phyloP scores from a whole-genome alignment of 1,140 invertebrate species.

The Drosophila truncata region DNA sequence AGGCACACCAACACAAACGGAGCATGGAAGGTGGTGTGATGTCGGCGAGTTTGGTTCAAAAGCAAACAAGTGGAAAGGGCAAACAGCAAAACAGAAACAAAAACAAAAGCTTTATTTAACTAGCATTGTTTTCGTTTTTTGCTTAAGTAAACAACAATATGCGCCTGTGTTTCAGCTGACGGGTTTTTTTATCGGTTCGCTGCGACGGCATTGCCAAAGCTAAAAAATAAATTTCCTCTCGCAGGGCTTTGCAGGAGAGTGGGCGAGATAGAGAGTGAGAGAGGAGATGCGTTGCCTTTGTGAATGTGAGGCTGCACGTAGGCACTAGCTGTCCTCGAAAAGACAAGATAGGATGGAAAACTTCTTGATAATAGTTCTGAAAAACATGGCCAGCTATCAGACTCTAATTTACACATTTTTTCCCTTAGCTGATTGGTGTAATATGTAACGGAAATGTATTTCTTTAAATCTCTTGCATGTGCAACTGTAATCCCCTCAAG shows the following conservation, averaged over 20 bases:
- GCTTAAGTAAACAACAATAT: slow-evolving; percentile 51
- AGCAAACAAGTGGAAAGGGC: slow-evolving; percentile 72
- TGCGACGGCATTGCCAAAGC: slow-evolving; percentile 63
- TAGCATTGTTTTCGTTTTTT: slow-evolving; percentile 56
- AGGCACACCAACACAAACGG: slow-evolving; percentile 10
- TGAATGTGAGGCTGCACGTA: slow-evolving; percentile 46
- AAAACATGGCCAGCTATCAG: slow-evolving; percentile 33
- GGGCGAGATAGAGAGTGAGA: slow-evolving; percentile 11
- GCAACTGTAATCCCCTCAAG: slow-evolving; percentile 36
- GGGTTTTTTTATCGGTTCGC: slow-evolving; percentile 40
- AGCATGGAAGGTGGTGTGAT: slow-evolving; percentile 66
- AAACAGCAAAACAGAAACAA: slow-evolving; percentile 48
- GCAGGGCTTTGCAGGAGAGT: slow-evolving; percentile 29
- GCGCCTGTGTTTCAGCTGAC: slow-evolving; percentile 36
- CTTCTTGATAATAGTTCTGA: slow-evolving; percentile 21
- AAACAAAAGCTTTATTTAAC: slow-evolving; percentile 34
- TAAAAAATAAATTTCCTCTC: slow-evolving; percentile 49
- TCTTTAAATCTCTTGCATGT: not conserved
- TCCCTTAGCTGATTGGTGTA: slow-evolving; percentile 28
- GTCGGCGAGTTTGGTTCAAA: slow-evolving; percentile 66
- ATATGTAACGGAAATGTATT: not conserved
- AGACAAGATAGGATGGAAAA: slow-evolving; percentile 24
- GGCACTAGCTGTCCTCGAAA: slow-evolving; percentile 40
- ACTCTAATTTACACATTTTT: slow-evolving; percentile 23
- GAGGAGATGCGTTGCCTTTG: slow-evolving; percentile 12